These are phyloP conservation scores for Eleutherodactylus coqui DNA, from an alignment of 2,797 vertebrate genomes.

Conservation along the genomic window DNA sequence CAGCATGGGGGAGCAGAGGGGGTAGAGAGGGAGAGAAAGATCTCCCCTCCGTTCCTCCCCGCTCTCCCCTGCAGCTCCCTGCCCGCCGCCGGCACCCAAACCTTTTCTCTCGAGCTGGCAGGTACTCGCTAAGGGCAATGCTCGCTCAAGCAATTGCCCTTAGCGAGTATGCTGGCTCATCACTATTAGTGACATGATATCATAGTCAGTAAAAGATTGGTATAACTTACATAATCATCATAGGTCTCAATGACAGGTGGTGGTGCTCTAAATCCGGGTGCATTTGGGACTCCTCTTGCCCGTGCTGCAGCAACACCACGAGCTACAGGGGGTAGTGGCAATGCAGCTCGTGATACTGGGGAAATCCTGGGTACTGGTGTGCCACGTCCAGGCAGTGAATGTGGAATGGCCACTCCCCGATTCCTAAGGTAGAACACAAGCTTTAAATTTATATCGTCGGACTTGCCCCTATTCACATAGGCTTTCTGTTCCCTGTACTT, in stretches of 20 bases:
- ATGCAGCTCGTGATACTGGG: conserved; percentile 80
- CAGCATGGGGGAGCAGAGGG: too few species aligned
- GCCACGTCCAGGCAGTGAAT: conserved; percentile 82
- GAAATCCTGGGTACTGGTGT: conserved; percentile 84
- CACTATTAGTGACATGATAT: too few species aligned
- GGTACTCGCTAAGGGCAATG: too few species aligned
- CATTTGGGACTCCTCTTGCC: conserved; percentile 78
- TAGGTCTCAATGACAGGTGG: conserved; percentile 88
- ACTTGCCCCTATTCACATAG: neutral
- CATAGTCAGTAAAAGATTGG: neutral
- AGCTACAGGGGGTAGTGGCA: conserved; percentile 79
- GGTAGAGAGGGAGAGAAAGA: too few species aligned
- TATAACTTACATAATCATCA: conserved; percentile 93
- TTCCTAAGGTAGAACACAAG: conserved; percentile 76
- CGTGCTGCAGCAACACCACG: conserved; percentile 84
- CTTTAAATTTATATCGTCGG: too few species aligned
- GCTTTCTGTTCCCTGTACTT: too few species aligned
- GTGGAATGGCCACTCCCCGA: conserved; percentile 82
- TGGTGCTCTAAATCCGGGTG: conserved; percentile 85
- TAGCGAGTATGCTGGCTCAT: too few species aligned
- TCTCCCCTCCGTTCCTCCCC: too few species aligned
- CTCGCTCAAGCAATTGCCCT: too few species aligned
- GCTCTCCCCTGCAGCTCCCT: too few species aligned
- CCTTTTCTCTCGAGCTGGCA: too few species aligned
- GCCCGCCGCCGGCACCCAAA: too few species aligned